Evolutionary conservation across 2,113 vertebrate species (phyloP).

Genomic region (Oophaga pumilio): DNA sequence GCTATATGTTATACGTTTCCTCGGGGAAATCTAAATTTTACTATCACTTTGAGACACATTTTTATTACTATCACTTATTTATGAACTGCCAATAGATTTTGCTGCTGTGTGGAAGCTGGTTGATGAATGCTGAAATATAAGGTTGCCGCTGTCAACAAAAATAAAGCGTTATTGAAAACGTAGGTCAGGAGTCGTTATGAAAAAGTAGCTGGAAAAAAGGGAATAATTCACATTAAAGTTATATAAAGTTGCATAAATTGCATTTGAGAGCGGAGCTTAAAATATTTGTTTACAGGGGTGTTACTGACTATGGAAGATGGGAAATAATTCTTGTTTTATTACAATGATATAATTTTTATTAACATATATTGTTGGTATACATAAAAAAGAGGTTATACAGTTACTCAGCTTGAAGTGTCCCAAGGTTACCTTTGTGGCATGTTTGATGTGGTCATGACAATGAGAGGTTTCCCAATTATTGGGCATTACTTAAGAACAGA

Average conservation of each 20-base stretch:
- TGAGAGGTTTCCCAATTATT: too few species aligned
- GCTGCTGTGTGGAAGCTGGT: background rate
- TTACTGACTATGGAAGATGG: background rate
- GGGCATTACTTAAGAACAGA: too few species aligned
- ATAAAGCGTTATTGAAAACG: slow-evolving; percentile 26
- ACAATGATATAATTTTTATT: background rate
- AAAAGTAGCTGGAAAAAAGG: background rate
- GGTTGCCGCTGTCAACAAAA: slow-evolving; percentile 9
- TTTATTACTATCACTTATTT: slow-evolving; percentile 45
- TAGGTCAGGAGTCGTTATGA: background rate
- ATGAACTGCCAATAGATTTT: slow-evolving; percentile 34
- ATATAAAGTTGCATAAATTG: background rate
- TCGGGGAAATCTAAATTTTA: slow-evolving; percentile 26
- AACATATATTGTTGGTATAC: background rate
- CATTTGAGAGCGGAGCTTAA: background rate
- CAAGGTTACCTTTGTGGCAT: too few species aligned
- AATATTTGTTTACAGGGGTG: background rate
- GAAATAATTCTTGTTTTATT: background rate
- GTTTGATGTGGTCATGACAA: too few species aligned
- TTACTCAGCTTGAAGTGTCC: too few species aligned
- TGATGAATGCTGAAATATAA: slow-evolving; percentile 23
- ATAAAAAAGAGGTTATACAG: too few species aligned
- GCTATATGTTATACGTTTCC: slow-evolving; percentile 24
- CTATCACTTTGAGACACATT: slow-evolving; percentile 27
- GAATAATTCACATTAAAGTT: background rate